Evolutionary conservation across 37 sponge, comb jelly and placozoan genomes (phyloP).

Genomic region (Oopsacas minuta): DNA sequence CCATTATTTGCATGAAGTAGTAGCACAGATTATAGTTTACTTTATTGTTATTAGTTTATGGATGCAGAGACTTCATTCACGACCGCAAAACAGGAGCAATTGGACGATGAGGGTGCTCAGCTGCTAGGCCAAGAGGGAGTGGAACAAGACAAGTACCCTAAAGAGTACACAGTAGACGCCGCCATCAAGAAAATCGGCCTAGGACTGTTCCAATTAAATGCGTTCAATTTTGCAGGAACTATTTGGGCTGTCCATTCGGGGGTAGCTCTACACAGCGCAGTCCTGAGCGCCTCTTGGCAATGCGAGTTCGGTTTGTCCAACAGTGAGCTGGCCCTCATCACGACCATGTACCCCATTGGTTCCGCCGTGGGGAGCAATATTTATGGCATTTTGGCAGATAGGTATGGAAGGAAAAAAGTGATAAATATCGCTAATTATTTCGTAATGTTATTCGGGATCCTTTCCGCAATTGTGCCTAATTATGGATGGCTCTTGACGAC

Average conservation of each 20-base stretch:
- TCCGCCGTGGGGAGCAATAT: background rate
- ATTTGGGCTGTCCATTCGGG: background rate
- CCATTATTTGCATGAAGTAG: too few species aligned
- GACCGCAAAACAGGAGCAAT: too few species aligned
- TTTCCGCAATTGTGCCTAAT: background rate
- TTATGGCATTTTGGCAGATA: background rate
- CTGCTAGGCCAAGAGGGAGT: too few species aligned
- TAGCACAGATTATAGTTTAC: too few species aligned
- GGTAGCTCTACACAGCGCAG: background rate
- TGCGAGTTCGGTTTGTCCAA: background rate
- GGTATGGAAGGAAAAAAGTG: background rate
- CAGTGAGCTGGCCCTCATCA: background rate
- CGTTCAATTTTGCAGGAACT: background rate
- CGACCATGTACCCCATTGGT: background rate
- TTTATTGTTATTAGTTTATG: too few species aligned
- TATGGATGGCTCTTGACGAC: background rate
- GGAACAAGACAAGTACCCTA: too few species aligned
- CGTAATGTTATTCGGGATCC: background rate
- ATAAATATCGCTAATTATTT: background rate
- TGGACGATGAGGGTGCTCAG: too few species aligned
- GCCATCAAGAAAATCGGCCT: background rate
- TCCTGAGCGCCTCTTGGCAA: background rate
- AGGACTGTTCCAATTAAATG: background rate
- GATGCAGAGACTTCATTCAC: too few species aligned
- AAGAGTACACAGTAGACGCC: background rate